Evolutionary conservation across 2,113 vertebrate genomes (phyloP).

Genomic region (Phalacrocorax pelagicus): DNA sequence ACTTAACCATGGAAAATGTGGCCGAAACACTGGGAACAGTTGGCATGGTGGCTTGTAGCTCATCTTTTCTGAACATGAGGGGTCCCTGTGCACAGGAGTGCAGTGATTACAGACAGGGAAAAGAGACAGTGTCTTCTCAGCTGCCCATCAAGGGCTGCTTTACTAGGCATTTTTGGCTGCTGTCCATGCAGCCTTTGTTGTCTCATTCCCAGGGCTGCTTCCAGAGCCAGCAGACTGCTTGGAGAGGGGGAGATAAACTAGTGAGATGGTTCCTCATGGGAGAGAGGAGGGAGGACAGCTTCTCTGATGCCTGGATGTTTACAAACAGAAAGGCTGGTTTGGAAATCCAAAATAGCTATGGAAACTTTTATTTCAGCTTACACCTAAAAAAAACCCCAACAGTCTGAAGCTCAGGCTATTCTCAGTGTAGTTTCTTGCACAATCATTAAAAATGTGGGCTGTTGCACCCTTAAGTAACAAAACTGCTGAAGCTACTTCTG

Average conservation of each 20-base stretch:
- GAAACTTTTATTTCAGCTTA: slow-evolving; percentile 51
- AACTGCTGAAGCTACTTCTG: not conserved
- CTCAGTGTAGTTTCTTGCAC: slow-evolving; percentile 11
- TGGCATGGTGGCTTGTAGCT: not conserved
- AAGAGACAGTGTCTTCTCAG: not conserved
- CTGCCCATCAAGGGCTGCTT: not conserved
- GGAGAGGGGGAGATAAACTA: not conserved
- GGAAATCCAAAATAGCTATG: slow-evolving; percentile 42
- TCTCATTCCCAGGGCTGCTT: not conserved
- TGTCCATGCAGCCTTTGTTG: not conserved
- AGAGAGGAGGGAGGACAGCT: not conserved
- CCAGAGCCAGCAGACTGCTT: not conserved
- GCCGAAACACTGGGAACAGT: not conserved
- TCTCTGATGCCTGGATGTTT: not conserved
- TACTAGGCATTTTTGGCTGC: not conserved
- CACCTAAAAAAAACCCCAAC: not conserved
- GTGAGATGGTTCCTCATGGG: not conserved
- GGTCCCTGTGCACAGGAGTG: not conserved
- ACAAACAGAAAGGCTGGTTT: slow-evolving; percentile 19
- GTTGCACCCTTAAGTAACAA: not conserved
- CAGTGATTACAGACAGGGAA: not conserved
- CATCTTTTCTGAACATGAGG: not conserved
- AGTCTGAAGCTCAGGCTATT: slow-evolving; percentile 19
- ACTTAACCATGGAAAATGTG: not conserved
- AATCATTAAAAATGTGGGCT: not conserved